Evolutionary conservation across 1,140 invertebrate species (phyloP).

Genomic region (Drosophila lini): DNA sequence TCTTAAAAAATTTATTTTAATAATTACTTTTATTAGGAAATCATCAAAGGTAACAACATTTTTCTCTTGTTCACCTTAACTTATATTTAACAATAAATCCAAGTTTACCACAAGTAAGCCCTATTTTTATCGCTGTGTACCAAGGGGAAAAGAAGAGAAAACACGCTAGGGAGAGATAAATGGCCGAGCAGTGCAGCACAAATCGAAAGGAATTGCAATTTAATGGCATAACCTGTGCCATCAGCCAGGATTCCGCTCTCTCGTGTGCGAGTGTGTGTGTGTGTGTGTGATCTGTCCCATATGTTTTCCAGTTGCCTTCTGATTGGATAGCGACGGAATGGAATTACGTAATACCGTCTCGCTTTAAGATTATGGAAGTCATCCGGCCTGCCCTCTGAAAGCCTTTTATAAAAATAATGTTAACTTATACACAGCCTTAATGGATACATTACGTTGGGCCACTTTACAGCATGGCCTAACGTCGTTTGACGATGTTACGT

Average conservation of each 20-base stretch:
- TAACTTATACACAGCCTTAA: slow-evolving; percentile 16
- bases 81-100: not conserved
- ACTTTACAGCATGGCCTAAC: not conserved
- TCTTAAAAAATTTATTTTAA: no score
- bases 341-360: slow-evolving; percentile 43
- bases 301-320: slow-evolving; percentile 41
- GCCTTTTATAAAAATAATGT: slow-evolving; percentile 22
- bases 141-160: not conserved
- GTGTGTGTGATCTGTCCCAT: slow-evolving; percentile 12
- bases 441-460: slow-evolving; percentile 5
- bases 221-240: slow-evolving; percentile 72
- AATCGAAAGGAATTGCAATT: slow-evolving; percentile 80
- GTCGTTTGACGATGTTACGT: not conserved
- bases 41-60: no score
- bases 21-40: no score
- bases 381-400: slow-evolving; percentile 2
- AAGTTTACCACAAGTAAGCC: no score
- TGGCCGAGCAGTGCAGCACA: slow-evolving; percentile 63
- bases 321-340: slow-evolving; percentile 50
- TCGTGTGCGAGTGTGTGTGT: slow-evolving; percentile 1
- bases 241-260: slow-evolving; percentile 22
- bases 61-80: not conserved
- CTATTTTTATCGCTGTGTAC: not conserved
- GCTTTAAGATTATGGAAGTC: slow-evolving; percentile 32
- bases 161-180: slow-evolving; percentile 56